Conservation (phyloP, 1,140 invertebrate species). For the Paraescarpia echinospica region DNA sequence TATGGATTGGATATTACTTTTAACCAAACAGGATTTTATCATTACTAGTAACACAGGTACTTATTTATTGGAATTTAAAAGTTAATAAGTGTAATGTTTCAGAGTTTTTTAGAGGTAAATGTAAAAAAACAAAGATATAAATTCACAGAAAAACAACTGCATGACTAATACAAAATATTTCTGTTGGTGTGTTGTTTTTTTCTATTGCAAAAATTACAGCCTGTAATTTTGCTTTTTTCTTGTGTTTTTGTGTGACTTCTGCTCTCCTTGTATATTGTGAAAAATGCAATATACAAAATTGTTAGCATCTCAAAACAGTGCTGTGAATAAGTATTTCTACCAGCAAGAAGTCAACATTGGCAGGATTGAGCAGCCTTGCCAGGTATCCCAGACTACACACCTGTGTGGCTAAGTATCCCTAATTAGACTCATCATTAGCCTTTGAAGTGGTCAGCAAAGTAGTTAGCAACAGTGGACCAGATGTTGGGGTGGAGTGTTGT, state of each 20-base stretch:
- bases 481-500: neutral
- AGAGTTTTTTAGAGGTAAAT: neutral
- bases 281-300: neutral
- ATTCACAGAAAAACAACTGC: neutral
- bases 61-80: no score
- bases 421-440: neutral
- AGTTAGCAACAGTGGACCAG: neutral
- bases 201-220: no score
- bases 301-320: neutral
- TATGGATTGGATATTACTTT: no score
- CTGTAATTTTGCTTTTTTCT: neutral
- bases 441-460: neutral
- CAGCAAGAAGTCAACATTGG: neutral
- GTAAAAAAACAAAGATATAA: neutral
- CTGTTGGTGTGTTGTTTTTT: no score
- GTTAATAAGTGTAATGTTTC: neutral
- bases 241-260: neutral
- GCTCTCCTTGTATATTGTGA: neutral
- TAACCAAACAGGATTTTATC: no score
- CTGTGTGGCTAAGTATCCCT: neutral
- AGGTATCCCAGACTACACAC: neutral
- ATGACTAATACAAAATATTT: no score
- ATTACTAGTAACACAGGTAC: no score
- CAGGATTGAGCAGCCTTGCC: neutral
- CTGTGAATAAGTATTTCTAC: neutral